Evolutionary conservation across 2,797 vertebrate species (phyloP), one percentile per base, ranked within the genome.

Genomic region (Sebastes wilsoni): DNA sequence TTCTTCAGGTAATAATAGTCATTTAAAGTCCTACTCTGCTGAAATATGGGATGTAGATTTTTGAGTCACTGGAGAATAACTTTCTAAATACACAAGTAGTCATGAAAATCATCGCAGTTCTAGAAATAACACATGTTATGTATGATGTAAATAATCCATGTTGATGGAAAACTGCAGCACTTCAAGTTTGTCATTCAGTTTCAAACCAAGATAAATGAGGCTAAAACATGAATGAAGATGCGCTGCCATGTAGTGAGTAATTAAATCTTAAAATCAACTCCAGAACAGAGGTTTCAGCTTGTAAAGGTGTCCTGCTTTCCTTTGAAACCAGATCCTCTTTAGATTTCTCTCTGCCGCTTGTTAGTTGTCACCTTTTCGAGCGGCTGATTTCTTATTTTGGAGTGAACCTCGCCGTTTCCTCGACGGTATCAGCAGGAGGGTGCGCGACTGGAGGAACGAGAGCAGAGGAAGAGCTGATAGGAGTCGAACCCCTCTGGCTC

Each of bases 401-500:
- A 84, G 79, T 25, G 56, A 83, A 72, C 3, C 72, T 81, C 18
- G 0, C n/a, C 2, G 18, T 46, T 79, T 81, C 66, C 75, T 80
- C 32, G 5, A 56, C 9, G 66, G 61, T 73, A 74, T 87, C 88
- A 84, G 92, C 89, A 75, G 86, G 89, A 82, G 85, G 77, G 83
- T 18, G 82, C 64, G 46, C 67, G 87, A 85, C 89, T 86, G 82
- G 82, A 85, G 90, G 90, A 88, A 88, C 80, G 46, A 77, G 72
- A 81, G 87, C 64, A 13, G 85, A 75, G 82, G 76, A 83, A 68
- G 83, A 78, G 77, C 87, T 66, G 92, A 89, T 86, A 84, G 82
- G 76, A 91, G 83, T 79, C 60, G 64, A 87, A 86, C 82, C 89
- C 85, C 91, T 87, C 91, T 22, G 81, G 89, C 83, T 89, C 78